Percentiles rank a stretch among this genome's conserved stretches.
phyloP scores from a whole-genome alignment of 2,113 vertebrate genomes.

The Spilogale gracilis region DNA sequence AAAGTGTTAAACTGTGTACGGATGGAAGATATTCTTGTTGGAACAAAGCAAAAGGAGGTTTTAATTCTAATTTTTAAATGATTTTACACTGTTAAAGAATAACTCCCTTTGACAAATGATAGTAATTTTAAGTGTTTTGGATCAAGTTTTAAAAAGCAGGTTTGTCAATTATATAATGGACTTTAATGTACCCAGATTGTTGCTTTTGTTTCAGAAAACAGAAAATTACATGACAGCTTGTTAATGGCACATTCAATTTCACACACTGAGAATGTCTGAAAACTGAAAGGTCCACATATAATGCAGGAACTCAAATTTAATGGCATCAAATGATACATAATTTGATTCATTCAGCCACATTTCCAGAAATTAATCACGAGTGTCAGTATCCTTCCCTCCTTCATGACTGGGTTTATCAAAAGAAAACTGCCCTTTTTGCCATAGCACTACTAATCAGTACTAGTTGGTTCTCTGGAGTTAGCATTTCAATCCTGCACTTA shows the following conservation, averaged over 20 bases:
- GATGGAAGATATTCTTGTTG: not conserved
- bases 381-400: constrained; percentile 71
- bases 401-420: constrained; percentile 66
- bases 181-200: constrained; percentile 79
- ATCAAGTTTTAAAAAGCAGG: constrained; percentile 79
- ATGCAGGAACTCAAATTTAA: constrained; percentile 78
- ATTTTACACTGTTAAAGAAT: constrained; percentile 68
- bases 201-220: constrained; percentile 83
- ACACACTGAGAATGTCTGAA: constrained; percentile 64
- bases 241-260: constrained; percentile 79
- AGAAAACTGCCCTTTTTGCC: constrained; percentile 65
- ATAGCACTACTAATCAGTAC: constrained; percentile 46
- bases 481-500: constrained; percentile 67
- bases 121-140: constrained; percentile 75
- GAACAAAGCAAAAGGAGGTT: constrained; percentile 49
- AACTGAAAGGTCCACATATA: constrained; percentile 74
- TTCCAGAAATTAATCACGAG: constrained; percentile 82
- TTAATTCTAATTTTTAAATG: constrained; percentile 72
- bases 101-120: constrained; percentile 73
- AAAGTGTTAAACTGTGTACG: not conserved
- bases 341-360: constrained; percentile 77
- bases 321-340: constrained; percentile 82
- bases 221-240: constrained; percentile 83
- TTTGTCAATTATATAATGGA: constrained; percentile 79
- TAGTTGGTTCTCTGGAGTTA: constrained; percentile 62